Percentiles rank a stretch among this genome's conserved stretches.
phyloP scores from a whole-genome alignment of 2,888 invertebrate genomes.

The Meloe dianella region DNA sequence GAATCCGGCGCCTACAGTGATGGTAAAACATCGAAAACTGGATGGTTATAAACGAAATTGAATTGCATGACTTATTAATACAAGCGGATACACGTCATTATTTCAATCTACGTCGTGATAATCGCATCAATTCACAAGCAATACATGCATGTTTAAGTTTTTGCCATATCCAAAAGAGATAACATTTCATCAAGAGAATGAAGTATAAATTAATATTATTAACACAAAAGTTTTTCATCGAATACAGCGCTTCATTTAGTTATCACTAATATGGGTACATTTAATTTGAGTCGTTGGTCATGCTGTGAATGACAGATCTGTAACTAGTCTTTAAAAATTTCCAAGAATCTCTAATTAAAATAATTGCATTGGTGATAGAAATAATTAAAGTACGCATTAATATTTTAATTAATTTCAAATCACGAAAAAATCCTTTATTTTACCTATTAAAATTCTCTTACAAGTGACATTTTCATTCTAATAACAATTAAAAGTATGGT shows the following conservation, averaged over 20 bases:
- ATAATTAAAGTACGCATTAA: neutral
- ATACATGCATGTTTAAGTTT: no score
- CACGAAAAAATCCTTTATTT: no score
- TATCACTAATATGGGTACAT: neutral
- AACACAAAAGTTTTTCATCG: no score
- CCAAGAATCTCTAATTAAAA: neutral
- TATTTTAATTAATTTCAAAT: neutral
- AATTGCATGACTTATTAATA: constrained; percentile 80
- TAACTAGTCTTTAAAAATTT: neutral
- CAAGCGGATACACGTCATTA: no score
- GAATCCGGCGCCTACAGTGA: constrained; percentile 70
- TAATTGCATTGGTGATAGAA: neutral
- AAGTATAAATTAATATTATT: constrained; percentile 60
- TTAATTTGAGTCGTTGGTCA: neutral
- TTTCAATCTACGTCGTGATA: no score
- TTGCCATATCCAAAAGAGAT: constrained; percentile 79
- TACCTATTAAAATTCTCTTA: neutral
- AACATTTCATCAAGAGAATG: constrained; percentile 55
- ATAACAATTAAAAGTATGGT: neutral
- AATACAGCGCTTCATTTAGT: neutral
- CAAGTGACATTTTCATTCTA: neutral
- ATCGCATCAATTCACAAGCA: no score
- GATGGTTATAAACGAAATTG: constrained; percentile 73
- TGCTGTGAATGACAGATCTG: neutral
- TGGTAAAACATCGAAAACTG: constrained; percentile 68